Conservation (phyloP, 2,888 invertebrate species). For the Euspilapteryx auroguttella region DNA sequence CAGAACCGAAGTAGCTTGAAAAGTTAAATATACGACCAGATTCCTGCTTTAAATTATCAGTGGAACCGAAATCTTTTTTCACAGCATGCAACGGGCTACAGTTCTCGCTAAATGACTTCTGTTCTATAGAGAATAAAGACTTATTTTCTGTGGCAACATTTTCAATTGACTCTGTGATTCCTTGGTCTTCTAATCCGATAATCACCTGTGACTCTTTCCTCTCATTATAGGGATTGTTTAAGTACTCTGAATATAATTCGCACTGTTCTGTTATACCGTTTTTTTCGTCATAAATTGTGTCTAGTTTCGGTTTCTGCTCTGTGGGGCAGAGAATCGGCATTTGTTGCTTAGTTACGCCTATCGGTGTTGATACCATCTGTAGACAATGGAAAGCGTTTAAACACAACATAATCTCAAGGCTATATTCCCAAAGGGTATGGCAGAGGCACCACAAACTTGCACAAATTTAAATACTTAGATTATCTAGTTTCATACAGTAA, state of each 20-base stretch:
- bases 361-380: constrained; percentile 69
- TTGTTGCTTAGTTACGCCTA: constrained; percentile 43
- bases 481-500: no score
- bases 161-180: constrained; percentile 7
- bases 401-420: not conserved
- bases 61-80: constrained; percentile 41
- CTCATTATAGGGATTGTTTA: constrained; percentile 59
- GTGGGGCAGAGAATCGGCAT: constrained; percentile 33
- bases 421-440: no score
- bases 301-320: constrained; percentile 11
- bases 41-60: constrained; percentile 31
- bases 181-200: constrained; percentile 29
- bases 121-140: constrained; percentile 17
- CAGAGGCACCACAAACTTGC: no score
- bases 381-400: constrained; percentile 11
- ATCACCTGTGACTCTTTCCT: constrained; percentile 20
- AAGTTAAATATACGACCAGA: constrained; percentile 61
- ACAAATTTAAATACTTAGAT: no score
- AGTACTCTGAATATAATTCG: constrained; percentile 56
- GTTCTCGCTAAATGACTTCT: constrained; percentile 41
- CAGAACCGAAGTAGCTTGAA: constrained; percentile 65
- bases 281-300: no score
- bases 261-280: constrained; percentile 18
- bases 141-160: constrained; percentile 10
- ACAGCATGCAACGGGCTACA: constrained; percentile 39